Evolutionary conservation across 2,113 vertebrate species (phyloP).

Genomic region (Caracal caracal): DNA sequence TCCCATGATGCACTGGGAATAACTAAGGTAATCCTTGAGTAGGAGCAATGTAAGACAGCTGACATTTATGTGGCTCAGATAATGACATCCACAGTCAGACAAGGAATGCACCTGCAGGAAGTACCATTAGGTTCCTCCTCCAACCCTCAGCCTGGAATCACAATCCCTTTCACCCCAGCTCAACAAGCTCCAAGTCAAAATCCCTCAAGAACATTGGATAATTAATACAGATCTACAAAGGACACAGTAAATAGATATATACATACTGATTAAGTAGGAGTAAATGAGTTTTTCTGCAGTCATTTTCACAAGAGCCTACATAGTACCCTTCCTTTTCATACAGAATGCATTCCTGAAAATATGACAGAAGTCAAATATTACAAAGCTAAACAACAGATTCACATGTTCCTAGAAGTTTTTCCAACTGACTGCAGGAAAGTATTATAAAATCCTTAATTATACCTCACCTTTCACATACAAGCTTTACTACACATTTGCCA

Average conservation of each 20-base stretch:
- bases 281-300: background rate
- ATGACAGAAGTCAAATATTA: conserved; percentile 30
- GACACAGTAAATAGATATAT: background rate
- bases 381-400: conserved; percentile 30
- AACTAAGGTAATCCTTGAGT: background rate
- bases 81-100: background rate
- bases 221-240: background rate
- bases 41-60: background rate
- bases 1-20: background rate
- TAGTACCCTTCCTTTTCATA: background rate
- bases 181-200: background rate
- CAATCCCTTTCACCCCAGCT: background rate
- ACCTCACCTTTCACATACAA: conserved; percentile 16
- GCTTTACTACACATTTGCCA: background rate
- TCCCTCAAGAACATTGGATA: background rate
- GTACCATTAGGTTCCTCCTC: background rate
- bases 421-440: background rate
- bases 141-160: background rate
- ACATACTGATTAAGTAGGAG: background rate
- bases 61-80: background rate
- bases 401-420: background rate
- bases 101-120: background rate
- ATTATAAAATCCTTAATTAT: conserved; percentile 26
- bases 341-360: background rate
- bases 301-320: background rate